Conservation (phyloP, 2,113 vertebrate species). For the Periophthalmodon schlosseri region DNA sequence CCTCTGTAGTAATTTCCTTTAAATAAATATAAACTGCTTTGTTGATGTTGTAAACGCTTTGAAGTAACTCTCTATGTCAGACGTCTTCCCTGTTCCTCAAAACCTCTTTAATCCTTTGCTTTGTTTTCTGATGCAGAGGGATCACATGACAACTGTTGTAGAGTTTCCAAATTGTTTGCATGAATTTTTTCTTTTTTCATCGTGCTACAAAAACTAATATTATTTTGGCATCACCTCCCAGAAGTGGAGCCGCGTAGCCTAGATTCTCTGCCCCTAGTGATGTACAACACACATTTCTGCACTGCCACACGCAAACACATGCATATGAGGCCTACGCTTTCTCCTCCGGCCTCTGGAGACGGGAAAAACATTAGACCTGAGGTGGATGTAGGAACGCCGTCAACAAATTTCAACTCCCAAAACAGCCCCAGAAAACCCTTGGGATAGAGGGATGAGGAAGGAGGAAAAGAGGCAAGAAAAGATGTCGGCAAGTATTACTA, state of each 20-base stretch:
- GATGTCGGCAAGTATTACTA: slow-evolving; percentile 76
- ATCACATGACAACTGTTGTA: slow-evolving; percentile 37
- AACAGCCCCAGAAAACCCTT: slow-evolving; percentile 60
- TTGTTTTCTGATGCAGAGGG: slow-evolving; percentile 23
- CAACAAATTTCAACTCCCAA: slow-evolving; percentile 77
- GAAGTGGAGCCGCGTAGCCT: slow-evolving; percentile 43
- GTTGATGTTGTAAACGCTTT: background rate
- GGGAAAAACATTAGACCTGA: slow-evolving; percentile 65
- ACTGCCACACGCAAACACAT: slow-evolving; percentile 11
- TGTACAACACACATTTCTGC: slow-evolving; percentile 32
- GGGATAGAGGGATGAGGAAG: slow-evolving; percentile 68
- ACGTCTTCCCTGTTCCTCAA: slow-evolving; percentile 13
- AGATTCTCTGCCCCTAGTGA: slow-evolving; percentile 41
- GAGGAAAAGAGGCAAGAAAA: slow-evolving; percentile 60
- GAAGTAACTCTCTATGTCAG: background rate
- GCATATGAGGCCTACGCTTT: slow-evolving; percentile 35
- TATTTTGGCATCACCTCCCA: slow-evolving; percentile 59
- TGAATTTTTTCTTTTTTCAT: slow-evolving; percentile 15
- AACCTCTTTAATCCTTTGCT: slow-evolving; percentile 26
- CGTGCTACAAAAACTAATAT: slow-evolving; percentile 54
- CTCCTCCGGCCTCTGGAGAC: slow-evolving; percentile 47
- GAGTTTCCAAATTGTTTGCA: slow-evolving; percentile 17
- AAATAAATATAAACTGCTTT: slow-evolving; percentile 15
- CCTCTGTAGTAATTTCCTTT: background rate
- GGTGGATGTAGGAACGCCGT: slow-evolving; percentile 63